Conservation (phyloP, 2,797 vertebrate species). For the Vultur gryphus region DNA sequence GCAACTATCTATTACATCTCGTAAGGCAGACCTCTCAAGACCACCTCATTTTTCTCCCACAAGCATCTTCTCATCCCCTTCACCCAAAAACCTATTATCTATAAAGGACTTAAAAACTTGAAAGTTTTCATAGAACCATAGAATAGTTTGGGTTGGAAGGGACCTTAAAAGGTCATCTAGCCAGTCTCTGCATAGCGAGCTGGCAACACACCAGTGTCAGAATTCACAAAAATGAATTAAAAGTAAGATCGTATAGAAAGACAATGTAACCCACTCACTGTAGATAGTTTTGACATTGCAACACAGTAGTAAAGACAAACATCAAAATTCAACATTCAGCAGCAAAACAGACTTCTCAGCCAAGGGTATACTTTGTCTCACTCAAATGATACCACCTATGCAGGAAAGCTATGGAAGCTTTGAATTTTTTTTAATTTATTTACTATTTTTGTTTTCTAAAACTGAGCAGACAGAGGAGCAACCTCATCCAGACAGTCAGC, state of each 20-base stretch:
- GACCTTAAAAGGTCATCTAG: not conserved
- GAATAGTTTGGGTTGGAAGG: not conserved
- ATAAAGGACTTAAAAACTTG: not conserved
- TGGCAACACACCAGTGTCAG: not conserved
- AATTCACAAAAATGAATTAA: not conserved
- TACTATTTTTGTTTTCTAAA: not conserved
- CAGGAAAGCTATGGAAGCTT: not conserved
- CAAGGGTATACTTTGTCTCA: slow-evolving; percentile 6
- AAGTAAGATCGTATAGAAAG: not conserved
- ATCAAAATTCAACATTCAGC: not conserved
- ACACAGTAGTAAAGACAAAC: slow-evolving; percentile 41
- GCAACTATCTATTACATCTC: not conserved
- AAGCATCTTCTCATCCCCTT: not conserved
- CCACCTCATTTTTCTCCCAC: not conserved
- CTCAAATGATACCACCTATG: not conserved
- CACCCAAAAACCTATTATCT: not conserved
- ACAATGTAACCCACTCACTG: not conserved
- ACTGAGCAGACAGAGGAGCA: not conserved
- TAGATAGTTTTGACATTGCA: not conserved
- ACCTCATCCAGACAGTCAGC: not conserved
- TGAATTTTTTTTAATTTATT: not conserved
- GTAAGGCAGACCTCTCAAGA: not conserved
- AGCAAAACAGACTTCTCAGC: slow-evolving; percentile 11
- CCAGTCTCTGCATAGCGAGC: not conserved
- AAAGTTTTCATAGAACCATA: not conserved